Percentiles rank a stretch among this genome's conserved stretches.
Conservation (phyloP, 2,797 vertebrate species). For the Notoglanidium macrostoma region DNA sequence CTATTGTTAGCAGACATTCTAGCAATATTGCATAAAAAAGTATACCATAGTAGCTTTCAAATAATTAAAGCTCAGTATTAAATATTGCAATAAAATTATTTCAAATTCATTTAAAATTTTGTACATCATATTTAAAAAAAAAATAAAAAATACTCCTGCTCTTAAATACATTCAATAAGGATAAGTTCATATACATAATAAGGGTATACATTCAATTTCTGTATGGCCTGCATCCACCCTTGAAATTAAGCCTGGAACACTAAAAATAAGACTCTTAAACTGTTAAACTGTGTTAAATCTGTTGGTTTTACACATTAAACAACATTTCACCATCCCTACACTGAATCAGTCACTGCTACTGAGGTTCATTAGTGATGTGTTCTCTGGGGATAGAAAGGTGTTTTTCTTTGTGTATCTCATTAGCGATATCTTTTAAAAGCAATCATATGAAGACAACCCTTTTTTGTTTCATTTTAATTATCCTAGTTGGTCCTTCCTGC, state of each 20-base stretch:
- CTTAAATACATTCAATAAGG: slow-evolving; percentile 5
- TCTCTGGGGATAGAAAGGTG: not conserved
- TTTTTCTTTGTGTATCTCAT: not conserved
- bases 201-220: not conserved
- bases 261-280: not conserved
- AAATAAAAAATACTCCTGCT: not conserved
- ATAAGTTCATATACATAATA: too few species aligned
- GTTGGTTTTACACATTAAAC: not conserved
- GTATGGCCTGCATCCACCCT: not conserved
- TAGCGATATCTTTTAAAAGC: not conserved
- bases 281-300: too few species aligned
- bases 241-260: not conserved
- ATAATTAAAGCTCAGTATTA: slow-evolving; percentile 17
- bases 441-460: not conserved
- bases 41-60: not conserved
- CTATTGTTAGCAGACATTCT: not conserved
- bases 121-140: not conserved
- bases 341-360: not conserved
- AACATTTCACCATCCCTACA: not conserved
- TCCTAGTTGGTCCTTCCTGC: not conserved
- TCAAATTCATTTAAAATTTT: not conserved
- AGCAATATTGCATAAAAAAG: not conserved
- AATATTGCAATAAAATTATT: slow-evolving; percentile 22
- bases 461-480: not conserved
- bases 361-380: not conserved